Conservation (phyloP, 92 coral and sea anemone genomes). For the Heteractis magnifica region DNA sequence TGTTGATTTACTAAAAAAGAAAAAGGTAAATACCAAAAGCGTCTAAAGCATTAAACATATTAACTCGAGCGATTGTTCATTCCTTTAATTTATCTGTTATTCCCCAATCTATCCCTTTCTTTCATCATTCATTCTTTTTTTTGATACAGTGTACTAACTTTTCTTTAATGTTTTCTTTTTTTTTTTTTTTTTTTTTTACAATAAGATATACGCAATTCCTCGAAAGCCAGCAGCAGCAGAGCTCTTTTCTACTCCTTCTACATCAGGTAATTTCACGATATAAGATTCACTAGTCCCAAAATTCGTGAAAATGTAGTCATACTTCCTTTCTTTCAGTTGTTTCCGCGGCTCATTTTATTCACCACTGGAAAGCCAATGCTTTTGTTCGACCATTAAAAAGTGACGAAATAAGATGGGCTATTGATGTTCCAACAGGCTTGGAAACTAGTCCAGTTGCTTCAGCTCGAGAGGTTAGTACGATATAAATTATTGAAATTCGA, state of each 20-base stretch:
- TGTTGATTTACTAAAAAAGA: constrained; percentile 28
- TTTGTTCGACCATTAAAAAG: constrained; percentile 15
- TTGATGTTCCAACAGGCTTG: not conserved
- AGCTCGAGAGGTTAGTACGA: constrained; percentile 12
- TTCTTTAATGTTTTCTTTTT: not conserved
- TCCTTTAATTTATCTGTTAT: not conserved
- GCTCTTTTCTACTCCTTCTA: constrained; percentile 42
- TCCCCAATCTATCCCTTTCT: not conserved
- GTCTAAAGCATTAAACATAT: not conserved
- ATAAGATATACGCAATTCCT: constrained; percentile 45
- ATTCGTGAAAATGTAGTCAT: too few relatives aligned
- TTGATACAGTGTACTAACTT: not conserved
- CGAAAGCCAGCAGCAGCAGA: constrained; percentile 35
- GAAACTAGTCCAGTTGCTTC: constrained; percentile 16
- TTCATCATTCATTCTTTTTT: not conserved
- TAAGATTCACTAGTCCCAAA: too few relatives aligned
- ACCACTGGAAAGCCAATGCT: constrained; percentile 60
- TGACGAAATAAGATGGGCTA: constrained; percentile 7
- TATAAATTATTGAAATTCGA: too few relatives aligned
- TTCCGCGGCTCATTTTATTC: constrained; percentile 21
- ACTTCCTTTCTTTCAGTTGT: constrained; percentile 27
- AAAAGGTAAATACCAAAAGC: constrained; percentile 9
- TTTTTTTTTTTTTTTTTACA: not conserved
- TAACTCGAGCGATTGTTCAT: too few relatives aligned
- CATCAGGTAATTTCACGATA: constrained; percentile 37